Percentiles rank a stretch among this genome's conserved stretches.
These are phyloP conservation scores for Stenodera caucasica DNA, from an alignment of 2,888 invertebrate genomes.

Conservation along the genomic window DNA sequence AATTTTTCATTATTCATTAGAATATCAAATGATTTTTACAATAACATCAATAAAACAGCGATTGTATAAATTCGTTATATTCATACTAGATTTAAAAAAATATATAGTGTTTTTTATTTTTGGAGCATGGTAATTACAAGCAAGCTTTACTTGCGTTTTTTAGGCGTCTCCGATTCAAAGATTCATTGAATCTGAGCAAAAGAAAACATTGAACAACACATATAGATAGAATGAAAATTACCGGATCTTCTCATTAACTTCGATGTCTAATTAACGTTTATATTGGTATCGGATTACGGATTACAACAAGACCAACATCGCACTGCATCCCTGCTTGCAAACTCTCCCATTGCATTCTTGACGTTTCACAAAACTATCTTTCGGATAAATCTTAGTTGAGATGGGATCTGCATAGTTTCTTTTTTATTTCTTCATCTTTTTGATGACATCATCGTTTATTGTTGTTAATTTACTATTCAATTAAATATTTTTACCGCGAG, in stretches of 20 bases:
- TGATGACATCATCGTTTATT: background rate
- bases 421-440: background rate
- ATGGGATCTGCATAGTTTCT: constrained; percentile 9
- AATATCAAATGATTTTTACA: constrained; percentile 29
- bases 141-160: background rate
- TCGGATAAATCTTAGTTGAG: constrained; percentile 19
- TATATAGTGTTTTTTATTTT: too few relatives aligned
- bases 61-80: too few relatives aligned
- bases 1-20: background rate
- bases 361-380: constrained; percentile 16
- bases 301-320: constrained; percentile 30
- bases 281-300: constrained; percentile 40
- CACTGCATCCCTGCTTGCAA: constrained; percentile 37
- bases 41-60: background rate
- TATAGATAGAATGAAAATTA: constrained; percentile 9
- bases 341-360: constrained; percentile 30
- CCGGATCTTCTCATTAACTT: constrained; percentile 40
- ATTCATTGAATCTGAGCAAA: background rate
- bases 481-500: background rate
- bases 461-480: constrained; percentile 1
- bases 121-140: too few relatives aligned
- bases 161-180: too few relatives aligned
- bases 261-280: constrained; percentile 40
- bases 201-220: background rate
- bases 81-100: too few relatives aligned